Evolutionary conservation across 2,888 invertebrate species (phyloP).

Genomic region (Itoplectis maculator): DNA sequence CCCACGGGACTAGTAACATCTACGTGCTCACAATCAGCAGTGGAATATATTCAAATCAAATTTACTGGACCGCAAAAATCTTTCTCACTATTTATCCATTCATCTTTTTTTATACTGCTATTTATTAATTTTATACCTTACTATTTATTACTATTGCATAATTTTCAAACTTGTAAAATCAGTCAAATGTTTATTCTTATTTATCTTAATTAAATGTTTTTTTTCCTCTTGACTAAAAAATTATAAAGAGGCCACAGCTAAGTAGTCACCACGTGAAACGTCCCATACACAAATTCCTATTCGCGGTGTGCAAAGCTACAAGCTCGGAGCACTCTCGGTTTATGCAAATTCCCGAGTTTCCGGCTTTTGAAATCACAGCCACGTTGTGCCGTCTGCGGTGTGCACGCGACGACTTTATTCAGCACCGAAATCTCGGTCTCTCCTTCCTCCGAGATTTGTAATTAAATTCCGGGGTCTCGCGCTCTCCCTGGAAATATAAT

Average conservation of each 20-base stretch:
- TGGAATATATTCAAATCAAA: background rate
- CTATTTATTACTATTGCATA: no score
- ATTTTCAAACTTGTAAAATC: no score
- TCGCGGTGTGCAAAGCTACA: background rate
- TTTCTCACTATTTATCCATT: no score
- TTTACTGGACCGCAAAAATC: background rate
- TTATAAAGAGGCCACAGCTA: background rate
- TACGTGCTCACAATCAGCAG: background rate
- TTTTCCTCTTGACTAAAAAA: no score
- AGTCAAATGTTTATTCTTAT: no score
- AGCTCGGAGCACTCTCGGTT: background rate
- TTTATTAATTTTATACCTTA: no score
- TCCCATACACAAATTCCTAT: background rate
- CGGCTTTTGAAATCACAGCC: slow-evolving; percentile 51
- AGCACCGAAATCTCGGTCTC: background rate
- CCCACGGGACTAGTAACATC: background rate
- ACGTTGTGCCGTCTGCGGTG: background rate
- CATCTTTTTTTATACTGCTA: no score
- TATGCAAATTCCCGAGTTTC: slow-evolving; percentile 51
- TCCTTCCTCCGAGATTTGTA: slow-evolving; percentile 45
- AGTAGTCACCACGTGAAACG: background rate
- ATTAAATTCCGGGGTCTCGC: slow-evolving; percentile 46
- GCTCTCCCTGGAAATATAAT: slow-evolving; percentile 18
- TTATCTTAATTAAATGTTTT: no score
- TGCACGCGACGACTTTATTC: slow-evolving; percentile 36